Evolutionary conservation across 2,888 invertebrate genomes (phyloP).

Genomic region (Drosophila pseudotalamancana): DNA sequence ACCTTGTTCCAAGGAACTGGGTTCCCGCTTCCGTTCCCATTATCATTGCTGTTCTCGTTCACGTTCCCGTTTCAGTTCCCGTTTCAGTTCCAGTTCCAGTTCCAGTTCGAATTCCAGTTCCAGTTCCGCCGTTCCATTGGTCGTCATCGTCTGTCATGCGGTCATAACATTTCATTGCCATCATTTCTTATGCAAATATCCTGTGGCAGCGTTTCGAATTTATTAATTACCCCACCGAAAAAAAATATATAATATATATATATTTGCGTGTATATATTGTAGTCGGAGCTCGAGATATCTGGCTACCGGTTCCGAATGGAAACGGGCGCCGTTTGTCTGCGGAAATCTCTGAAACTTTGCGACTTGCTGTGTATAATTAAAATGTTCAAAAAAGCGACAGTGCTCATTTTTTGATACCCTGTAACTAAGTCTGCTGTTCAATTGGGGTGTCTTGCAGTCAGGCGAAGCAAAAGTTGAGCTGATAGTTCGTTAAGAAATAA

Average conservation of each 20-base stretch:
- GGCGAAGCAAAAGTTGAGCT: too few relatives aligned
- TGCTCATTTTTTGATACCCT: constrained; percentile 68
- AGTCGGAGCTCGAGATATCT: constrained; percentile 5
- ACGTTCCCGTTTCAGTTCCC: constrained; percentile 1
- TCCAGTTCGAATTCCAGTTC: background rate
- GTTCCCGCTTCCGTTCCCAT: background rate
- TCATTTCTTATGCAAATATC: constrained; percentile 82
- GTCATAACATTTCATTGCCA: constrained; percentile 82
- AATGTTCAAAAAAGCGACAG: constrained; percentile 78
- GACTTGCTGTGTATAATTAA: constrained; percentile 65
- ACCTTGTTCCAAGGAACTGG: constrained; percentile 40
- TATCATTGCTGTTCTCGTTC: constrained; percentile 6
- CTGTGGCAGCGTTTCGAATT: constrained; percentile 79
- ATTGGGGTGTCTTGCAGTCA: too few relatives aligned
- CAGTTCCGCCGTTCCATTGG: constrained; percentile 7
- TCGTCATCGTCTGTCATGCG: constrained; percentile 69
- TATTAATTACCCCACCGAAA: constrained; percentile 72
- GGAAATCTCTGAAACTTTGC: constrained; percentile 33
- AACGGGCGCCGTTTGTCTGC: constrained; percentile 38
- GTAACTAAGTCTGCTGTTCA: too few relatives aligned
- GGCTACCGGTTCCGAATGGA: constrained; percentile 51
- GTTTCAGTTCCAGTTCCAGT: constrained; percentile 5
- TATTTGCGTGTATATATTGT: background rate
- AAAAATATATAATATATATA: background rate
- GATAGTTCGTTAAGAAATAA: too few relatives aligned